Percentiles rank a stretch among this genome's conserved stretches.
These are phyloP conservation scores for Drosophila pruinosa DNA, from an alignment of 1,140 invertebrate species.

Conservation along the genomic window DNA sequence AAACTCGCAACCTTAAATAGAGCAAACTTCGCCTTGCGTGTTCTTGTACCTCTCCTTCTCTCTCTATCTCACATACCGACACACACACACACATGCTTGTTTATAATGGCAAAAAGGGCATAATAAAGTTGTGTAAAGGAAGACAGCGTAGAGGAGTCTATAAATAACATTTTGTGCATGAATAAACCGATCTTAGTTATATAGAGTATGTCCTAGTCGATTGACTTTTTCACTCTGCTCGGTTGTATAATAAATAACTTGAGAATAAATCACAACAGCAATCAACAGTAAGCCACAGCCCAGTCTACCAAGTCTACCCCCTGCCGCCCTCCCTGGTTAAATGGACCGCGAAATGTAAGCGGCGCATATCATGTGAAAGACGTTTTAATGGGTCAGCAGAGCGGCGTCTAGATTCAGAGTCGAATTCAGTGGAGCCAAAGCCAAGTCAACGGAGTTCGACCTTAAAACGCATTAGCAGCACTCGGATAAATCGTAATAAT, in stretches of 20 bases:
- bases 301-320: background rate
- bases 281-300: slow-evolving; percentile 17
- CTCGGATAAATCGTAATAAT: slow-evolving; percentile 70
- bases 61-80: background rate
- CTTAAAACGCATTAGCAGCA: slow-evolving; percentile 79
- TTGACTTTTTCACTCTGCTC: slow-evolving; percentile 18
- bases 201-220: slow-evolving; percentile 7
- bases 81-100: background rate
- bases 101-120: slow-evolving; percentile 15
- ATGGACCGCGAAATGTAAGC: slow-evolving; percentile 73
- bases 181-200: background rate
- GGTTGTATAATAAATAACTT: slow-evolving; percentile 66
- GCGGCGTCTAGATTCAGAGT: background rate
- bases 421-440: background rate
- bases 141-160: background rate
- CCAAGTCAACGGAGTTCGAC: slow-evolving; percentile 34
- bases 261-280: slow-evolving; percentile 25
- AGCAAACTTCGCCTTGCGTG: slow-evolving; percentile 36
- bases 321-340: slow-evolving; percentile 48
- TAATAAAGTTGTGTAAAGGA: background rate
- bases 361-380: slow-evolving; percentile 51
- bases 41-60: slow-evolving; percentile 46
- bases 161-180: background rate
- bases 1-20: slow-evolving; percentile 67
- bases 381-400: slow-evolving; percentile 70